Conservation (phyloP, 2,888 invertebrate species). For the Catocala sponsa region DNA sequence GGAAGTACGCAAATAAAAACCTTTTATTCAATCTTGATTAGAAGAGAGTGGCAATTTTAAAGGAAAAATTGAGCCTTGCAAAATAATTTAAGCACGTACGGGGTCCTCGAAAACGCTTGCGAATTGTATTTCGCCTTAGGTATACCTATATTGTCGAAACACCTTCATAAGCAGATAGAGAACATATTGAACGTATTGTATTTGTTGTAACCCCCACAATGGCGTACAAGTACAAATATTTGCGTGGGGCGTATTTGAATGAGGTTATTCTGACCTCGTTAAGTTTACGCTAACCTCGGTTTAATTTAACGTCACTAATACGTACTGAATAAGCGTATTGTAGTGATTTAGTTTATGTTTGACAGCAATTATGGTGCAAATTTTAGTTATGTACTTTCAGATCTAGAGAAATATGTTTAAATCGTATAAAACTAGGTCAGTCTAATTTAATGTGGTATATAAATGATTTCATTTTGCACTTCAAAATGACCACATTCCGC, state of each 20-base stretch:
- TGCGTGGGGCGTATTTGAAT: constrained; percentile 38
- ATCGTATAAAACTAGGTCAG: no score
- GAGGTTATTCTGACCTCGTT: constrained; percentile 42
- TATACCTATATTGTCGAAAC: not conserved
- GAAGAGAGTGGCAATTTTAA: not conserved
- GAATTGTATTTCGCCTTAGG: constrained; percentile 5
- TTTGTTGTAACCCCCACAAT: constrained; percentile 22
- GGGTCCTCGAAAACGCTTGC: constrained; percentile 2
- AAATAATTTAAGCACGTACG: constrained; percentile 4
- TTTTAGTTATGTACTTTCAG: no score
- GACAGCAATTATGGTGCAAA: no score
- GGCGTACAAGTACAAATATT: constrained; percentile 40
- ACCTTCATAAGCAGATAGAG: constrained; percentile 11
- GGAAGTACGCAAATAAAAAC: not conserved
- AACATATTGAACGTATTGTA: constrained; percentile 22
- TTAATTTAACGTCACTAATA: constrained; percentile 19
- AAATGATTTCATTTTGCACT: no score
- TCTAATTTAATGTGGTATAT: no score
- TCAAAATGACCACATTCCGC: no score
- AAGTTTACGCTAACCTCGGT: constrained; percentile 14
- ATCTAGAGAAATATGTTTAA: no score
- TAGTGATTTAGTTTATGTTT: not conserved
- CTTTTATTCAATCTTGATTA: constrained; percentile 1
- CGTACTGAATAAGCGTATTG: constrained; percentile 21
- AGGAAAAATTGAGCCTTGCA: not conserved